Conservation (phyloP, 30 jellyfish, hydroid and myxozoan genomes). For the Turritopsis rubra region DNA sequence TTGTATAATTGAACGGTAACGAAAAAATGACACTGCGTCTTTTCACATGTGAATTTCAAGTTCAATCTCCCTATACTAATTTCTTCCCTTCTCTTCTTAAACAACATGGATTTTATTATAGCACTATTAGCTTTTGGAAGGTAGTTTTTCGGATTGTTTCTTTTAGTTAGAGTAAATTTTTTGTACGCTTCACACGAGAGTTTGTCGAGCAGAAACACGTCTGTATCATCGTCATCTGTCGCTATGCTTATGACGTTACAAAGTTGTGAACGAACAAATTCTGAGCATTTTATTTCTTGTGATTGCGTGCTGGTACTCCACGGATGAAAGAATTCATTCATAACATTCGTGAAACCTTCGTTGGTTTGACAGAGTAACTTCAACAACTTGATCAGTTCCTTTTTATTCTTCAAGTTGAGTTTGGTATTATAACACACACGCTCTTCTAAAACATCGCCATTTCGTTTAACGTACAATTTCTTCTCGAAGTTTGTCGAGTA, state of each 20-base stretch:
- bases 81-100: not conserved
- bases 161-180: not conserved
- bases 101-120: not conserved
- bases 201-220: not conserved
- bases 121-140: not conserved
- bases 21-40: not conserved
- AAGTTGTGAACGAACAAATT: conserved; percentile 9
- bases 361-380: not conserved
- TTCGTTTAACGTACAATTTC: conserved; percentile 14
- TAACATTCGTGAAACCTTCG: not conserved
- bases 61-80: not conserved
- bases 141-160: not conserved
- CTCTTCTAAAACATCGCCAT: conserved; percentile 5
- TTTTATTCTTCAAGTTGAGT: not conserved
- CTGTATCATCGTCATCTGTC: not conserved
- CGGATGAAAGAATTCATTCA: not conserved
- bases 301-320: not conserved
- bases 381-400: conserved; percentile 13
- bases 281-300: not conserved
- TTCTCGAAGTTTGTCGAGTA: conserved; percentile 4
- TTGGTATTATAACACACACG: conserved; percentile 12
- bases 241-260: not conserved
- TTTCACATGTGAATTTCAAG: conserved; percentile 1
- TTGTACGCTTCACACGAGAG: conserved; percentile 11
- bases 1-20: conserved; percentile 17